These are phyloP conservation scores for Papilio glaucus DNA, from an alignment of 1,140 invertebrate species.

Conservation along the genomic window DNA sequence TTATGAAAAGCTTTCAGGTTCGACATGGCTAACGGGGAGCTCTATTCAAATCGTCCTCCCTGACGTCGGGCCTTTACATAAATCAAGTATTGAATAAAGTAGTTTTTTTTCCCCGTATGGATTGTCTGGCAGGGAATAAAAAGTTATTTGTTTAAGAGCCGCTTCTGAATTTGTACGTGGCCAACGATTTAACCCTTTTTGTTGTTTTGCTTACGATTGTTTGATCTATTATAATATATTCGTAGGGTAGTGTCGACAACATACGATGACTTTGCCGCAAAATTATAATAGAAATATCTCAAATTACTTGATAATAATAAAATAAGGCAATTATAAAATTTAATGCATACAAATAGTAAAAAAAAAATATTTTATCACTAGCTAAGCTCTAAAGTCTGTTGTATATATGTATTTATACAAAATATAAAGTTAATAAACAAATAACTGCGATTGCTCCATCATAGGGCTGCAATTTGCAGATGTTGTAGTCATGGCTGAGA, in stretches of 20 bases:
- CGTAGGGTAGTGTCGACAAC: neutral
- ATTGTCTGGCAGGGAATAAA: constrained; percentile 44
- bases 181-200: constrained; percentile 25
- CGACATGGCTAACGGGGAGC: constrained; percentile 62
- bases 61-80: constrained; percentile 69
- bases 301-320: neutral
- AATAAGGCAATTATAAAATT: neutral
- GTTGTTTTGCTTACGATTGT: constrained; percentile 10
- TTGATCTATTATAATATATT: neutral
- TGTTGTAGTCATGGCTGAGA: no score
- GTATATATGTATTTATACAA: no score
- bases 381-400: no score
- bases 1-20: constrained; percentile 80
- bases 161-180: constrained; percentile 25
- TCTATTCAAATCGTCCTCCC: constrained; percentile 76
- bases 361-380: no score
- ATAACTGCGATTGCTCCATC: no score
- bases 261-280: neutral
- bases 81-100: constrained; percentile 76
- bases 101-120: constrained; percentile 56
- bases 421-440: no score
- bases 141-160: constrained; percentile 34
- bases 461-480: no score
- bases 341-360: neutral
- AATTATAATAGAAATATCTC: neutral